Conservation (phyloP, 2,888 invertebrate genomes). For the Sinotaia quadrata region DNA sequence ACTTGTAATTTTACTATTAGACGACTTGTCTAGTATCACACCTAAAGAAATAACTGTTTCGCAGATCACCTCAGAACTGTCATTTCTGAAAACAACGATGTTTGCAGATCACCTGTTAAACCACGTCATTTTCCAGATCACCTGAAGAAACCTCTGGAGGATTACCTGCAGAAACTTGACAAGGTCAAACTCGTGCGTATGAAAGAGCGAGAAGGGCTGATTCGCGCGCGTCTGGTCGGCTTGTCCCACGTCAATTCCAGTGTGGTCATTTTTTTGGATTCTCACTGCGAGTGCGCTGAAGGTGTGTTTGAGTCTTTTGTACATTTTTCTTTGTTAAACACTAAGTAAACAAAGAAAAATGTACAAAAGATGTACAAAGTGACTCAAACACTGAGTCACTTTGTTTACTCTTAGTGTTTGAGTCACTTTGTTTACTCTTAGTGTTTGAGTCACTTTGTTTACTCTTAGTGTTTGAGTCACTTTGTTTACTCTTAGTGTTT, state of each 20-base stretch:
- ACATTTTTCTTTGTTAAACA: neutral
- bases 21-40: no score
- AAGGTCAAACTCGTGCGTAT: neutral
- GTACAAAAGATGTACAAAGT: no score
- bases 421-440: neutral
- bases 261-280: constrained; percentile 15
- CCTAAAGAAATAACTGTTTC: no score
- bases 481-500: neutral
- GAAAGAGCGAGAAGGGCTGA: constrained; percentile 4
- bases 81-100: no score
- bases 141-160: constrained; percentile 15
- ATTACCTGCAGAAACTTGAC: neutral
- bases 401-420: no score
- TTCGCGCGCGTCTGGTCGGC: constrained; percentile 7
- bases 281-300: constrained; percentile 14
- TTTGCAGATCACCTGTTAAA: no score
- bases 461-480: neutral
- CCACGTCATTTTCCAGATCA: no score
- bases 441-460: neutral
- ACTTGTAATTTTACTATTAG: no score
- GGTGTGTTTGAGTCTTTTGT: neutral
- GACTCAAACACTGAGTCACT: no score
- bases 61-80: no score
- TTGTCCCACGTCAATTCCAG: neutral
- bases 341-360: neutral